These are phyloP conservation scores for Spilosoma lubricipeda DNA, from an alignment of 2,888 invertebrate genomes.

Conservation along the genomic window DNA sequence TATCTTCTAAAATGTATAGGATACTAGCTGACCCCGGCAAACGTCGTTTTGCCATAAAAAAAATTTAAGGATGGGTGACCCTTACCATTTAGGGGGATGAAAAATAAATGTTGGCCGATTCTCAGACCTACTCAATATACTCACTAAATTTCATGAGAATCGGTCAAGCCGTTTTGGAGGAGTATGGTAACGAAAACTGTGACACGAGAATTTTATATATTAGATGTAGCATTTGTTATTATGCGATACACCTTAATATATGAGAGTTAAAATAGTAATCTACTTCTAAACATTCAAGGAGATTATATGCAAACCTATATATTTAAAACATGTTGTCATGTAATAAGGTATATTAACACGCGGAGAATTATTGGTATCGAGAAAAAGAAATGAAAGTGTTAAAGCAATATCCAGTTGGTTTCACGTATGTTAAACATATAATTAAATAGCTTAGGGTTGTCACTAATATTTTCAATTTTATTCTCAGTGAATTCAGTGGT, in stretches of 20 bases:
- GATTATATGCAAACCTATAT: background rate
- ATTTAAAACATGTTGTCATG: conserved; percentile 18
- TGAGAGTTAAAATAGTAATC: background rate
- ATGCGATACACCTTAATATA: background rate
- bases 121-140: no score
- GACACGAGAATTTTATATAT: no score
- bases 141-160: no score
- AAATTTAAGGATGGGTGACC: no score
- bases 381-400: conserved; percentile 47
- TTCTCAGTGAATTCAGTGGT: background rate
- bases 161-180: no score
- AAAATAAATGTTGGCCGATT: no score
- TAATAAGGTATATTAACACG: conserved; percentile 41
- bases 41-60: no score
- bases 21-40: no score
- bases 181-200: no score
- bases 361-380: conserved; percentile 31
- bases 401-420: conserved; percentile 12
- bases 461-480: background rate
- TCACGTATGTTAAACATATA: background rate
- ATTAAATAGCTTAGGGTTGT: conserved; percentile 15
- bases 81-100: no score
- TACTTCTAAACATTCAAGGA: background rate
- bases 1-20: background rate
- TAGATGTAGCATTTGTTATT: background rate